These are phyloP conservation scores for Lysiphlebus fabarum DNA, from an alignment of 1,140 invertebrate genomes.

Conservation along the genomic window DNA sequence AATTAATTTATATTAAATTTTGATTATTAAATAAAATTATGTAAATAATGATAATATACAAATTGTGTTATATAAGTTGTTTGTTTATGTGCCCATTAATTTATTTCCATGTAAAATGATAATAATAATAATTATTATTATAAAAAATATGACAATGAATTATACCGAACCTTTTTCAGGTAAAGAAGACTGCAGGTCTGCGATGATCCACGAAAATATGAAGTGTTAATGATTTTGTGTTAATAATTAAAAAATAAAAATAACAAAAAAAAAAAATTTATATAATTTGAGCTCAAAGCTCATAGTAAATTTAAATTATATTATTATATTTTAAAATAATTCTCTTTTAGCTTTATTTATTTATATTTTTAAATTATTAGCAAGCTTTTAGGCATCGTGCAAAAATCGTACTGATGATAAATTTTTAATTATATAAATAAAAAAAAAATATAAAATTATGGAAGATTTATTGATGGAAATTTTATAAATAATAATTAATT, in stretches of 20 bases:
- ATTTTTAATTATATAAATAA: no score
- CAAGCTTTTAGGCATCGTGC: no score
- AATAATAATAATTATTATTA: constrained; percentile 10
- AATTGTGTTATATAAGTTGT: no score
- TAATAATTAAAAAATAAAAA: constrained; percentile 27
- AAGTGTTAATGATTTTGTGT: constrained; percentile 45
- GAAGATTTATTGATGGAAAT: no score
- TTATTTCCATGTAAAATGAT: background rate
- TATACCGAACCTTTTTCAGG: constrained; percentile 55
- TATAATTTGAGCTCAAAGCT: constrained; percentile 42
- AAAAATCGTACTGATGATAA: no score
- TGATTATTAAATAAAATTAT: background rate
- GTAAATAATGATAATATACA: no score
- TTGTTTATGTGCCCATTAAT: no score
- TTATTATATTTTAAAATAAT: no score
- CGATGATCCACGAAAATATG: constrained; percentile 50
- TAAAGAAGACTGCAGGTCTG: constrained; percentile 62
- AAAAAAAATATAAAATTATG: no score
- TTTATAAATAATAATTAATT: no score
- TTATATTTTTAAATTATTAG: no score
- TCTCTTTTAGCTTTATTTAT: no score
- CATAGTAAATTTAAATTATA: constrained; percentile 33
- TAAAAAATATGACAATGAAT: constrained; percentile 30
- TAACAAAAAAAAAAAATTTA: background rate
- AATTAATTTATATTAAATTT: constrained; percentile 6